Evolutionary conservation across 2,797 vertebrate species (phyloP).

Genomic region (Aldrovandia affinis): DNA sequence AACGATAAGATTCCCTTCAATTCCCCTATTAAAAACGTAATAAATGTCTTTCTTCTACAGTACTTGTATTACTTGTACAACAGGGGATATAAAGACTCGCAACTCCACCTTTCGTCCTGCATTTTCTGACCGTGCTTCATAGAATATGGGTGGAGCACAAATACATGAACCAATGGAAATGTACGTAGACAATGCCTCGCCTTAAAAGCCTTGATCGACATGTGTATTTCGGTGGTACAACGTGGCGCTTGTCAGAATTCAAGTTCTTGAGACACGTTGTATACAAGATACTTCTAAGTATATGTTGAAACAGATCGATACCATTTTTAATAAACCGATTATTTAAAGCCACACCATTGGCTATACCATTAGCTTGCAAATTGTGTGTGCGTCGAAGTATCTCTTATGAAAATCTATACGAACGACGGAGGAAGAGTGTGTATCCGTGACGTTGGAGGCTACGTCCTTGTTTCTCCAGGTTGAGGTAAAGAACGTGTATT

Average conservation of each 20-base stretch:
- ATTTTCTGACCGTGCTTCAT: not conserved
- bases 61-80: no score
- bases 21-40: no score
- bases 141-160: not conserved
- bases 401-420: not conserved
- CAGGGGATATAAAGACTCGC: no score
- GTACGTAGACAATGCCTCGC: not conserved
- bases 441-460: not conserved
- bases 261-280: not conserved
- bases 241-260: slow-evolving; percentile 3
- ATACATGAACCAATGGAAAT: not conserved
- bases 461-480: not conserved
- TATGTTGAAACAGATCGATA: not conserved
- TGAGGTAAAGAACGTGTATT: not conserved
- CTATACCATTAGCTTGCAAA: not conserved
- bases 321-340: not conserved
- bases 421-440: not conserved
- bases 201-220: not conserved
- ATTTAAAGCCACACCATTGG: not conserved
- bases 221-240: not conserved
- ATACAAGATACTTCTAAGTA: not conserved
- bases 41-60: no score
- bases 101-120: no score
- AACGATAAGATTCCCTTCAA: no score
- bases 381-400: not conserved